Evolutionary conservation across 2,888 invertebrate species (phyloP).

Genomic region (Timema podura): DNA sequence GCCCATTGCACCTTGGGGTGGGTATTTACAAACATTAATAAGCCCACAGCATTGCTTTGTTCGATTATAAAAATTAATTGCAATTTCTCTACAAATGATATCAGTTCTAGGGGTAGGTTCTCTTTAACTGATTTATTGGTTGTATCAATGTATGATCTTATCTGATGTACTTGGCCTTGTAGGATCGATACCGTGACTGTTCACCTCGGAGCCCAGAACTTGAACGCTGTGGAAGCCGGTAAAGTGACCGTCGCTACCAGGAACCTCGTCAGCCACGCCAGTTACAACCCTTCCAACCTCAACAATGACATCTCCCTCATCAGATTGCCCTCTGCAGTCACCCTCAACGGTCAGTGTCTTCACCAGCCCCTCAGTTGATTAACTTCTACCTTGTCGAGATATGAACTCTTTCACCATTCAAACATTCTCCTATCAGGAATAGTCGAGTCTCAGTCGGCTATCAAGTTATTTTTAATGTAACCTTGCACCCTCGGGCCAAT

Average conservation of each 20-base stretch:
- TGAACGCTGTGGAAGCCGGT: neutral
- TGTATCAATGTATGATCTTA: neutral
- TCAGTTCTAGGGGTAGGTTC: too few relatives aligned
- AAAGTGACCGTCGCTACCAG: neutral
- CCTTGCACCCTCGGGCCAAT: too few relatives aligned
- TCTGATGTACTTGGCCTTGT: neutral
- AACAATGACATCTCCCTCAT: constrained; percentile 23
- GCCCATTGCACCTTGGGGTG: neutral
- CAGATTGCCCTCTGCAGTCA: constrained; percentile 34
- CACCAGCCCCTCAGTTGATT: neutral
- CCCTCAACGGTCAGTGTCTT: constrained; percentile 32
- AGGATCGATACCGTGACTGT: constrained; percentile 19
- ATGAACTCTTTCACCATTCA: too few relatives aligned
- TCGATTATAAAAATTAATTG: too few relatives aligned
- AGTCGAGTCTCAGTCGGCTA: too few relatives aligned
- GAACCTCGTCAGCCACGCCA: constrained; percentile 29
- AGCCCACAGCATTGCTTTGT: too few relatives aligned
- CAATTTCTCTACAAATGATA: too few relatives aligned
- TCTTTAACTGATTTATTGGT: too few relatives aligned
- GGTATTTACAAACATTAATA: neutral
- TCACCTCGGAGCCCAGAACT: neutral
- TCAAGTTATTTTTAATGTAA: too few relatives aligned
- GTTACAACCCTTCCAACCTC: constrained; percentile 34
- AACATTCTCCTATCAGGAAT: too few relatives aligned
- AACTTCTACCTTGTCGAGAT: too few relatives aligned